A percentile compares a stretch with the other conserved stretches of the same genome.
These are phyloP conservation scores for Rhodinocichla rosea DNA, from an alignment of 2,113 vertebrate genomes.

Conservation along the genomic window DNA sequence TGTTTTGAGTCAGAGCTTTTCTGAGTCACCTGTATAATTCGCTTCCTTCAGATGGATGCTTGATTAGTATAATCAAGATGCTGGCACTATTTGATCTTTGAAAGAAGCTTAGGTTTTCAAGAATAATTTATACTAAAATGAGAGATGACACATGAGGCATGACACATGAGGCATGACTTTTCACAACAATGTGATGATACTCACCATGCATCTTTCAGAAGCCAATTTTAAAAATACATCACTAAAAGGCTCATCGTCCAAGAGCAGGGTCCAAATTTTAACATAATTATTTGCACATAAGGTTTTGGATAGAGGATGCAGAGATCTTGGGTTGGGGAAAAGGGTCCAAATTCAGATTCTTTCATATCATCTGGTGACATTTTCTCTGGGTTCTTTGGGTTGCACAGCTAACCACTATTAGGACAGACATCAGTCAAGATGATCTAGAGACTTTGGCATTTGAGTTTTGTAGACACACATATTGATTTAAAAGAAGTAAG, in stretches of 20 bases:
- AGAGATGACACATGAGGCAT: not conserved
- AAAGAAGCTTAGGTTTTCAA: not conserved
- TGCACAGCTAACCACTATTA: not conserved
- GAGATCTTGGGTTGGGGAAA: not conserved
- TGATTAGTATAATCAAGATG: not conserved
- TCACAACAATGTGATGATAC: not conserved
- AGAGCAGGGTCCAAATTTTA: not conserved
- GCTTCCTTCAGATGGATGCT: not conserved
- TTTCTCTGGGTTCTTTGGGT: not conserved
- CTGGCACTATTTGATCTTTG: not conserved
- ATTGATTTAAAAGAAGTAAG: not conserved
- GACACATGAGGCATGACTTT: not conserved
- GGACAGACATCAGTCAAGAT: not conserved
- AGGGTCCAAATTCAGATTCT: not conserved
- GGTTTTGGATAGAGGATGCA: not conserved
- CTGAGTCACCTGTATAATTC: slow-evolving; percentile 23
- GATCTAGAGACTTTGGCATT: not conserved
- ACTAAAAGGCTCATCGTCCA: not conserved
- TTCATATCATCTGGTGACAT: not conserved
- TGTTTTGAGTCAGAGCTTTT: slow-evolving; percentile 21
- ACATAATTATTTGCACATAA: not conserved
- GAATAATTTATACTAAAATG: not conserved
- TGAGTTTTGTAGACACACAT: not conserved
- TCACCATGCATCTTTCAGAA: not conserved
- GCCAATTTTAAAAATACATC: not conserved